Evolutionary conservation across 2,888 invertebrate species (phyloP).

Genomic region (Oligia latruncula): DNA sequence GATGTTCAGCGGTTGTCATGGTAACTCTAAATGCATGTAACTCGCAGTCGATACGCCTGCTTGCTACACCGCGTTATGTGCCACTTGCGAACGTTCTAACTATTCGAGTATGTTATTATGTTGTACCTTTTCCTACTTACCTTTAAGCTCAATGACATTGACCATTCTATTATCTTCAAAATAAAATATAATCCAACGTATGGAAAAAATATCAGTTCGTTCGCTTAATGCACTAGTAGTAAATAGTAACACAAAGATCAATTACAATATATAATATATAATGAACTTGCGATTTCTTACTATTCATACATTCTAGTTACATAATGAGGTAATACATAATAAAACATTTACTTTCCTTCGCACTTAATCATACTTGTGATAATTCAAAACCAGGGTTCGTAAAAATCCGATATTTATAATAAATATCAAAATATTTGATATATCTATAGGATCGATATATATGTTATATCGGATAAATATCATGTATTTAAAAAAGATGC

Average conservation of each 20-base stretch:
- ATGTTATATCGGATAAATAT: too few species aligned
- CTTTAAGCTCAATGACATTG: not conserved
- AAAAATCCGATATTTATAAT: not conserved
- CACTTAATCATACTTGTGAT: slow-evolving; percentile 1
- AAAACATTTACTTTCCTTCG: slow-evolving; percentile 18
- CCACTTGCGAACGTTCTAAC: slow-evolving; percentile 77
- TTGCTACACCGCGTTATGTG: slow-evolving; percentile 81
- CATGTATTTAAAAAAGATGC: too few species aligned
- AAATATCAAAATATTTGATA: too few species aligned
- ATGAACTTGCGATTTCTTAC: slow-evolving; percentile 20
- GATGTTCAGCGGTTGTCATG: slow-evolving; percentile 33
- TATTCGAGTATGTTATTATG: slow-evolving; percentile 68
- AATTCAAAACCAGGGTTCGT: slow-evolving; percentile 2
- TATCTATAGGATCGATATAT: too few species aligned
- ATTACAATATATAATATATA: slow-evolving; percentile 20
- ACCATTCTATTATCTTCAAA: not conserved
- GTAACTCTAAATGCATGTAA: slow-evolving; percentile 70
- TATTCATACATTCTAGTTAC: slow-evolving; percentile 10
- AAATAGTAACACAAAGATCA: slow-evolving; percentile 8
- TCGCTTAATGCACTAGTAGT: not conserved
- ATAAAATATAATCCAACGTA: not conserved
- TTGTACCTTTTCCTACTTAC: slow-evolving; percentile 55
- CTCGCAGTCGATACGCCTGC: slow-evolving; percentile 77
- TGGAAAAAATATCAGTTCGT: not conserved
- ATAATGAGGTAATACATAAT: slow-evolving; percentile 17